Conservation (phyloP, 2,888 invertebrate species). For the Galerucella nymphaeae region DNA sequence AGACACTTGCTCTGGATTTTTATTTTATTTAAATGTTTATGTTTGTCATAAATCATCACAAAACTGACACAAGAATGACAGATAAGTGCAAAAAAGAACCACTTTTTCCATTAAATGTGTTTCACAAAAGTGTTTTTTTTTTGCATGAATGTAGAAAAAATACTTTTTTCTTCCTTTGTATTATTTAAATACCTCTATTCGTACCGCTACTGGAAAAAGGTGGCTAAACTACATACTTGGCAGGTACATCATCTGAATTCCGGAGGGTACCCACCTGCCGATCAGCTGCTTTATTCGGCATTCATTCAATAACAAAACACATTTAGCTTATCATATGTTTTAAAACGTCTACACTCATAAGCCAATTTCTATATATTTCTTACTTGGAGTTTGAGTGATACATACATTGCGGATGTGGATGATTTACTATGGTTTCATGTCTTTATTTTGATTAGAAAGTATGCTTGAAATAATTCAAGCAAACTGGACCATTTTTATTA, state of each 20-base stretch:
- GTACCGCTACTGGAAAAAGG: slow-evolving; percentile 34
- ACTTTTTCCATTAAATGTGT: no score
- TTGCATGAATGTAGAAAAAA: no score
- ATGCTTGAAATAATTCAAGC: no score
- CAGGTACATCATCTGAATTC: slow-evolving; percentile 39
- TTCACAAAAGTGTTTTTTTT: no score
- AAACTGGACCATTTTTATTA: no score
- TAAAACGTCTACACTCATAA: slow-evolving; percentile 18
- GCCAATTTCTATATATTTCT: slow-evolving; percentile 7
- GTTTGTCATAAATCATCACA: no score
- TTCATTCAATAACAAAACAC: slow-evolving; percentile 33
- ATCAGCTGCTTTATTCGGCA: slow-evolving; percentile 46
- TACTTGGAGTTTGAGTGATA: neutral
- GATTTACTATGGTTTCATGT: neutral
- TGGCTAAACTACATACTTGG: slow-evolving; percentile 37
- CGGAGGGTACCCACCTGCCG: slow-evolving; percentile 46
- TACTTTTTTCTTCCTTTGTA: neutral
- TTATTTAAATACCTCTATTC: neutral
- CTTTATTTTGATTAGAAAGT: no score
- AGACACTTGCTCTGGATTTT: no score
- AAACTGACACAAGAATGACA: no score
- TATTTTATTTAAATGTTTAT: no score
- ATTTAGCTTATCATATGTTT: slow-evolving; percentile 37
- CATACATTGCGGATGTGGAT: neutral
- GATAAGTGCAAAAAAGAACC: no score